Evolutionary conservation across 1,140 invertebrate species (phyloP).

Genomic region (Leptoteleia sp.): DNA sequence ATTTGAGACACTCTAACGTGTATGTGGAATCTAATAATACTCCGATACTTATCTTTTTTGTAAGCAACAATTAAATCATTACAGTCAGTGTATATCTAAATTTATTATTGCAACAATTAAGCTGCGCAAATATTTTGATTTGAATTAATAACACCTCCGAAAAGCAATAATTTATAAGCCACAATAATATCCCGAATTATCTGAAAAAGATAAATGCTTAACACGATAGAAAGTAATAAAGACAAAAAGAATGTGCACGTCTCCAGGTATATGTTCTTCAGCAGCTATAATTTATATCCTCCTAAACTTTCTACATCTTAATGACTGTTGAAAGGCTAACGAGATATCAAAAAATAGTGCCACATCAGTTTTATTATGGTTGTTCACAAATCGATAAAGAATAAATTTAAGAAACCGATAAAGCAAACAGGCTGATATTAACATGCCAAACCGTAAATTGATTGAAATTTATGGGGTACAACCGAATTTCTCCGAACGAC

Average conservation of each 20-base stretch:
- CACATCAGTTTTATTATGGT: constrained; percentile 46
- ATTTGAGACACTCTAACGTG: no score
- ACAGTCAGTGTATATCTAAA: no score
- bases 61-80: no score
- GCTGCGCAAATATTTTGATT: constrained; percentile 50
- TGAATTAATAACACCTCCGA: constrained; percentile 21
- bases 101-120: no score
- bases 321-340: constrained; percentile 66
- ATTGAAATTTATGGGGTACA: constrained; percentile 58
- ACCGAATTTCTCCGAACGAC: constrained; percentile 31
- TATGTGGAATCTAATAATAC: no score
- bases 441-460: constrained; percentile 59
- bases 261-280: constrained; percentile 35
- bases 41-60: no score
- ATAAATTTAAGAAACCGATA: constrained; percentile 24
- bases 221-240: constrained; percentile 40
- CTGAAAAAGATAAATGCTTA: constrained; percentile 45
- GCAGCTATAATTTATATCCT: constrained; percentile 63
- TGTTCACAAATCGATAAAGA: constrained; percentile 45
- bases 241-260: constrained; percentile 37
- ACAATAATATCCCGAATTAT: constrained; percentile 4
- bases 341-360: constrained; percentile 52
- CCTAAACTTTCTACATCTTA: constrained; percentile 63
- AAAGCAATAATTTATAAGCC: neutral
- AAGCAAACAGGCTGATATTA: constrained; percentile 36